Evolutionary conservation across 1,140 invertebrate species (phyloP), one percentile per base, ranked within the genome.

Genomic region (Thaumatotibia leucotreta): DNA sequence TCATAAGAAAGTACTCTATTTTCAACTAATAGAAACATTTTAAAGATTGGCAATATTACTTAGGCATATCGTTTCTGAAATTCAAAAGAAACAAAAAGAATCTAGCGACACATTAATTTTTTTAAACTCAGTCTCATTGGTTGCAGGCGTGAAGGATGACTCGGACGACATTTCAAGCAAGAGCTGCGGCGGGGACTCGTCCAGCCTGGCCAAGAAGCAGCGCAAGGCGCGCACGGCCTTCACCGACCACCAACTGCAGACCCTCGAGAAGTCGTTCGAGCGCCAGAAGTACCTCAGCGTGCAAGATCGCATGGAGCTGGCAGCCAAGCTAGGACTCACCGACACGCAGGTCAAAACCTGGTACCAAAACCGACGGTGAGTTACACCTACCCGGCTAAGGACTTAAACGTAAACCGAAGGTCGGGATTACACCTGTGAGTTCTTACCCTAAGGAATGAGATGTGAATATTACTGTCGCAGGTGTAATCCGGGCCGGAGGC

Each of bases 261-360:
- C 98, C 2, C 91, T 99, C 75, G 99, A 99, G 91, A 99, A 98
- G 88, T 98, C 96, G 67, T 99, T 99, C 91, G 98, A 99, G 87
- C 92, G 97, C 70, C 98, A 99, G 91, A 99, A 99, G 89, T 99
- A 99, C 92, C 94, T 99, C 23, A 98, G 97, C 78, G 99, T 99
- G 4, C 98, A 99, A 84, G 99, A 99, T 86, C 93, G 99, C 66
- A 99, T 99, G 97, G 98, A 99, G 92, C 91, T 99, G 68, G 99
- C 99, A 0, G 96, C 98, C 27, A 98, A 98, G 88, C 93, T 99
- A 33, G 97, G 97, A 68, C 93, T 99, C 23, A 98, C 97, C 6
- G 99, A 99, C 87, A 99, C 98, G 10, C 99, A 99, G 94, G 98
- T 99, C 75, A 99, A 99, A 91, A 99, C 98, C 65, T 99, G 98